phyloP scores from a whole-genome alignment of 2,888 invertebrate genomes.

The Xanthorhoe spadicearia region DNA sequence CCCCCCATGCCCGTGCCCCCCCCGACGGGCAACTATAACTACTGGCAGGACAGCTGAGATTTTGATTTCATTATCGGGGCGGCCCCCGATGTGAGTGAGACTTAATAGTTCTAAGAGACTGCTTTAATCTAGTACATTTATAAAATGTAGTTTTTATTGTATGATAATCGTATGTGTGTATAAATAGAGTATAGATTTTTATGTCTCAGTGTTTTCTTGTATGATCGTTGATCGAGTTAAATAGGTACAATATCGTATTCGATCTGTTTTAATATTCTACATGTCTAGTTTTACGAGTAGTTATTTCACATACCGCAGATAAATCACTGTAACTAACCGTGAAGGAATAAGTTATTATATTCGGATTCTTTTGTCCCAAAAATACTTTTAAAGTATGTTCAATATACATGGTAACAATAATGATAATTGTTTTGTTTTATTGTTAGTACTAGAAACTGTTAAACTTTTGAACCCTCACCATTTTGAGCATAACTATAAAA shows the following conservation, averaged over 20 bases:
- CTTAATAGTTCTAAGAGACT: conserved; percentile 57
- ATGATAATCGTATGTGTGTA: conserved; percentile 26
- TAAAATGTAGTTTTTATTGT: conserved; percentile 67
- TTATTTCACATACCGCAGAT: too few relatives aligned
- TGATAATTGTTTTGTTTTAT: too few relatives aligned
- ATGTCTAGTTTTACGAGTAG: too few relatives aligned
- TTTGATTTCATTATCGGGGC: conserved; percentile 57
- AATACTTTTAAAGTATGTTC: too few relatives aligned
- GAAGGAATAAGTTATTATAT: too few relatives aligned
- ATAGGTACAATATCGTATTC: too few relatives aligned
- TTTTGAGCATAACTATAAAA: background rate
- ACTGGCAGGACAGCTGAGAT: conserved; percentile 81
- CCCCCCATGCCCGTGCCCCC: conserved; percentile 78
- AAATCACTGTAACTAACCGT: too few relatives aligned
- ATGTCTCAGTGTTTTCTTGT: conserved; percentile 11
- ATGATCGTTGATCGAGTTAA: background rate
- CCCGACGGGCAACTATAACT: conserved; percentile 73
- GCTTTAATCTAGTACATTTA: conserved; percentile 68
- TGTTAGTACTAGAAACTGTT: too few relatives aligned
- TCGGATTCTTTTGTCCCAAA: too few relatives aligned
- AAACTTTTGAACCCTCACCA: too few relatives aligned
- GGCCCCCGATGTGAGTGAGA: conserved; percentile 52
- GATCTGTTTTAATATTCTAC: too few relatives aligned
- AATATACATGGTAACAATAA: too few relatives aligned
- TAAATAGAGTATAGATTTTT: conserved; percentile 20